These are phyloP conservation scores for Papilio protenor DNA, from an alignment of 2,888 invertebrate species.

Conservation along the genomic window DNA sequence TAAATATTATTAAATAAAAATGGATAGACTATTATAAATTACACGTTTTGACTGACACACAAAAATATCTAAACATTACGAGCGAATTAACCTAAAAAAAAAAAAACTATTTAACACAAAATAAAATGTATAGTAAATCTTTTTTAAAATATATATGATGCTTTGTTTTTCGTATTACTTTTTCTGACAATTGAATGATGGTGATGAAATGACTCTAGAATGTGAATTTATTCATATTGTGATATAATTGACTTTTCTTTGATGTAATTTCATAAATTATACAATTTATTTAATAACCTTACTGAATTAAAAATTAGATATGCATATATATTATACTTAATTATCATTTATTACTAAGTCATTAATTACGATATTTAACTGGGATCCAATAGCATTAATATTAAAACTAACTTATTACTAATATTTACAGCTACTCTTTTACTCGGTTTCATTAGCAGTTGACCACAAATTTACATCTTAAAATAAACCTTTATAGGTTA, in stretches of 20 bases:
- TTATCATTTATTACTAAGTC: background rate
- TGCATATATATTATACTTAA: background rate
- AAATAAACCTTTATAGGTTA: background rate
- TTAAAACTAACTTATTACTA: conserved; percentile 16
- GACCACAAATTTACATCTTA: conserved; percentile 38
- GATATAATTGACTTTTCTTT: background rate
- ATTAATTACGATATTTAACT: background rate
- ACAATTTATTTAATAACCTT: background rate
- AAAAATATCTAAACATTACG: no score
- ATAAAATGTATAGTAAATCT: no score
- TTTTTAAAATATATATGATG: background rate
- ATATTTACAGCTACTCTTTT: conserved; percentile 43
- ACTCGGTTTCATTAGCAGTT: conserved; percentile 41
- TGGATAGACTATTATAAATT: no score
- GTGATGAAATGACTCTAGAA: background rate
- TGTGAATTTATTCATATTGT: background rate
- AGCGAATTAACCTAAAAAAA: no score
- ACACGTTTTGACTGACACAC: no score
- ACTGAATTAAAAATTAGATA: background rate
- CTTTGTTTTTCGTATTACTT: no score
- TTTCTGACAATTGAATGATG: no score
- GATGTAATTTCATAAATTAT: background rate
- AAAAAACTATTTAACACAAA: no score
- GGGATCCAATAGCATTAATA: conserved; percentile 8
- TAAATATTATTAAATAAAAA: no score